phyloP scores from a whole-genome alignment of 1,140 invertebrate genomes.

The Brachionus calyciflorus region DNA sequence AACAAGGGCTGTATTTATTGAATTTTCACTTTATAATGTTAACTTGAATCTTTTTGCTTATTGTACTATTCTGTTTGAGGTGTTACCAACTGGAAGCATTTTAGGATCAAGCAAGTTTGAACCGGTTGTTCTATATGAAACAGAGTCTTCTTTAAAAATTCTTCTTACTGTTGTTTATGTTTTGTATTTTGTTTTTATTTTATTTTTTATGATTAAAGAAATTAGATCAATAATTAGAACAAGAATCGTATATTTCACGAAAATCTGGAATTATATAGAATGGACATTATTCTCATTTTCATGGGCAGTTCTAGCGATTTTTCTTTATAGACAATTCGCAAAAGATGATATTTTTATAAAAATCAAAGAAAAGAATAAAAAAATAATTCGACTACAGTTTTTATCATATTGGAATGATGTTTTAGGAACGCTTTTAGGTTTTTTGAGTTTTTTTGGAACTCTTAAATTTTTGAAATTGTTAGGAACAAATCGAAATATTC shows the following conservation, averaged over 20 bases:
- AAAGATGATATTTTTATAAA: constrained; percentile 45
- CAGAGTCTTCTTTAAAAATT: neutral
- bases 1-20: neutral
- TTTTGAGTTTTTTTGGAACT: constrained; percentile 1
- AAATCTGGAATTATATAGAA: constrained; percentile 1
- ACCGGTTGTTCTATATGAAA: neutral
- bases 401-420: constrained; percentile 17
- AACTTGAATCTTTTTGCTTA: constrained; percentile 62
- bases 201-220: constrained; percentile 26
- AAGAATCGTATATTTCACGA: neutral
- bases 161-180: neutral
- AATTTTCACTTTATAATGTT: neutral
- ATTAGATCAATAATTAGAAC: neutral
- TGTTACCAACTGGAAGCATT: constrained; percentile 60
- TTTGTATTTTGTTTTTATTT: neutral
- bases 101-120: neutral
- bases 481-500: constrained; percentile 8
- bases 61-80: constrained; percentile 62
- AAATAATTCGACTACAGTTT: constrained; percentile 58
- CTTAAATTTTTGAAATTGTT: constrained; percentile 32
- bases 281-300: constrained; percentile 8
- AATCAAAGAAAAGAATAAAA: constrained; percentile 58
- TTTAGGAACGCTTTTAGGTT: neutral
- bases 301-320: constrained; percentile 19
- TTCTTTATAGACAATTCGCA: neutral